Base-by-base conservation (phyloP, 2,113 vertebrate genomes). In the Nipponia nippon region DNA sequence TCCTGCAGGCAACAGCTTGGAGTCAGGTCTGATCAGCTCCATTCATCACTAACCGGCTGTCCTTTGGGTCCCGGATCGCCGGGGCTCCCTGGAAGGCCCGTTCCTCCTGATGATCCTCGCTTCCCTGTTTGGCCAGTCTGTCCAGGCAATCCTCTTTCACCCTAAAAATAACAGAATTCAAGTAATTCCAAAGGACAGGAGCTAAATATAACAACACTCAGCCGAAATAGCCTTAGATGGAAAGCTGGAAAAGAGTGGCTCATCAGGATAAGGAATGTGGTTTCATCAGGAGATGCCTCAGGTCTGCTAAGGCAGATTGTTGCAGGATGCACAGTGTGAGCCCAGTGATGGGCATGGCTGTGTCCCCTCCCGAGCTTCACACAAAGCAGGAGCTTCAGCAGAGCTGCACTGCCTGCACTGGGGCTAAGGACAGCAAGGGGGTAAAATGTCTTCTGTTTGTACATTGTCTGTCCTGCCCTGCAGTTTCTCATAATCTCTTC, bases 141-240 rank as follows among this genome's bases (percentile, higher is more conserved):
- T 30, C 99, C 99, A n/a, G 97, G 98, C 94, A 99, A 98, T 90
- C 99, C 99, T 94, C 87, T 98, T 98, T 99, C 99, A 85, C 99
- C 99, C 99, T 98, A 81, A 85, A 94, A 56, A 96, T 32, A 93
- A 92, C 85, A 95, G 82, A 85, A 93, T 92, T 83, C 81, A n/a
- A 79, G 89, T 73, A 78, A 96, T 82, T 93, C 72, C 42, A 9
- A 84, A 79, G 89, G 44, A 66, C 42, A 50, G 67, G 75, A 82
- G 91, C 75, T 97, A 94, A 95, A 96, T 91, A 91, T 83, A 91
- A 89, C 83, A 91, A 58, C 58, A 3, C 27, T 26, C 49, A 38
- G 58, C 38, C 11, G 34, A 65, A 82, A 87, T 13, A 53, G 53
- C 95, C 95, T 56, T 91, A 94, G 92, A 94, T 91, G 96, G 96